Evolutionary conservation across 2,113 vertebrate genomes (phyloP).

Genomic region (Corythoichthys intestinalis): DNA sequence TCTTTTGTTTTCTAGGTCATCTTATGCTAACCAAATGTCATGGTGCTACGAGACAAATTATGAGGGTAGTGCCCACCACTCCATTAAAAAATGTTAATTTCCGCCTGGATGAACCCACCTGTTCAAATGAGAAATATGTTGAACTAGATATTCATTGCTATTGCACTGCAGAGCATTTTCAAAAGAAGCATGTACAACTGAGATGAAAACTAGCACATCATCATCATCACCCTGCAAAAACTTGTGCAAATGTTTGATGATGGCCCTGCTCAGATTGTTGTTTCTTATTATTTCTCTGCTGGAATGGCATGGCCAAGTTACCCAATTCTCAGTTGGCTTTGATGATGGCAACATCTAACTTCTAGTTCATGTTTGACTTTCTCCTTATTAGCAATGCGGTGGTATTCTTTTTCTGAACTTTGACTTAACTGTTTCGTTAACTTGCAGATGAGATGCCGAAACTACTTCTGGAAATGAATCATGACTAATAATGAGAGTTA

Average conservation of each 20-base stretch:
- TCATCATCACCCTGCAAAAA: not conserved
- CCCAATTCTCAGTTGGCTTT: not conserved
- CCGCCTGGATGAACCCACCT: not conserved
- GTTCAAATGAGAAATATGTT: not conserved
- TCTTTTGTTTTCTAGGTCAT: not conserved
- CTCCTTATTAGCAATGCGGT: not conserved
- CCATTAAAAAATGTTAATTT: not conserved
- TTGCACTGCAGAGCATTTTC: not conserved
- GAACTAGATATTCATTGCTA: not conserved
- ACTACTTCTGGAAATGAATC: not conserved
- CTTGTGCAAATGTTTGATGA: not conserved
- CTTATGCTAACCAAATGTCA: not conserved
- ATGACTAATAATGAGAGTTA: not conserved
- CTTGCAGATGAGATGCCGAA: not conserved
- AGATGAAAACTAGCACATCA: not conserved
- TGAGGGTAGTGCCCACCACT: not conserved
- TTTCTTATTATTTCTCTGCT: not conserved
- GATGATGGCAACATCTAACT: not conserved
- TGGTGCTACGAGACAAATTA: not conserved
- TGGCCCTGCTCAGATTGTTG: not conserved
- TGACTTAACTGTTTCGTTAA: not conserved
- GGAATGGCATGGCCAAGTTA: not conserved
- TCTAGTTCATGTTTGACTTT: not conserved
- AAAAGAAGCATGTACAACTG: not conserved
- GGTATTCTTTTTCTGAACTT: not conserved